Conservation (phyloP, 2,797 vertebrate species). For the Crocidura indochinensis region DNA sequence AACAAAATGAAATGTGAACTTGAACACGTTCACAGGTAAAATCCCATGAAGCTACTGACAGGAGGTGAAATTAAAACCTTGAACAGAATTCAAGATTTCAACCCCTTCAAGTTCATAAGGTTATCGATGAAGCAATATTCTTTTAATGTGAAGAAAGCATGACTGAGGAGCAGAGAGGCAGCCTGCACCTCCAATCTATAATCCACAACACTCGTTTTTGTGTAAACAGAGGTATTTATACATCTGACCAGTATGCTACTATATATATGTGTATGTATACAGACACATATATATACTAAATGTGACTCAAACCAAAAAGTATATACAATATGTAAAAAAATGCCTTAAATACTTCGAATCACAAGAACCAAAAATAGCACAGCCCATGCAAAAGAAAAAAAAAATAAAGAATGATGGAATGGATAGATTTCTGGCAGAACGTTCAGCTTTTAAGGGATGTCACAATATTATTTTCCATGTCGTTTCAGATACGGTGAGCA, state of each 20-base stretch:
- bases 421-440: constrained; percentile 85
- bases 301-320: constrained; percentile 75
- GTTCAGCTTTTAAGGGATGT: constrained; percentile 87
- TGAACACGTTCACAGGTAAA: constrained; percentile 38
- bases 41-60: background rate
- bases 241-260: constrained; percentile 85
- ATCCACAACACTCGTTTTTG: constrained; percentile 48
- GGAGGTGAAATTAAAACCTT: background rate
- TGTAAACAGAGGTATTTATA: constrained; percentile 81
- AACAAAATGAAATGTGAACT: constrained; percentile 56
- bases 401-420: constrained; percentile 86
- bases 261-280: constrained; percentile 66
- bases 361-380: constrained; percentile 82
- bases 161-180: background rate
- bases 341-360: constrained; percentile 82
- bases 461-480: constrained; percentile 92
- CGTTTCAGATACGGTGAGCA: constrained; percentile 84
- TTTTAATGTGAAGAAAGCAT: constrained; percentile 58
- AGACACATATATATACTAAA: constrained; percentile 64
- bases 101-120: constrained; percentile 44
- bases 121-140: constrained; percentile 56
- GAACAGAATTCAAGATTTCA: constrained; percentile 72
- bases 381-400: constrained; percentile 87
- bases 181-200: background rate
- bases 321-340: constrained; percentile 83